A percentile compares a stretch with the other conserved stretches of the same genome.
Conservation (phyloP, 2,113 vertebrate species). For the Paracanthobrama guichenoti region DNA sequence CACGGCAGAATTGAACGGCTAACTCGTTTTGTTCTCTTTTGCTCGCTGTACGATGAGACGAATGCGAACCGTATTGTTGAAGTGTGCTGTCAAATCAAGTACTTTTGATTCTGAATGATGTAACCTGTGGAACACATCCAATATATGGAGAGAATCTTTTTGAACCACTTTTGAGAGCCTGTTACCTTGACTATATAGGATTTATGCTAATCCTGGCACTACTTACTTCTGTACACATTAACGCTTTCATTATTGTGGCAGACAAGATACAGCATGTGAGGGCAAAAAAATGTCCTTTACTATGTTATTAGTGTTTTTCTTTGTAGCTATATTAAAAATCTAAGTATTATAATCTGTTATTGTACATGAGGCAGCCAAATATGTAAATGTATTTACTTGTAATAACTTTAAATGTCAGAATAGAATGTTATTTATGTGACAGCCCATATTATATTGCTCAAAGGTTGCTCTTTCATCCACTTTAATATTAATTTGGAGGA, state of each 20-base stretch:
- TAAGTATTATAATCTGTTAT: no score
- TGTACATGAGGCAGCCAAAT: neutral
- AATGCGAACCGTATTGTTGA: slow-evolving; percentile 33
- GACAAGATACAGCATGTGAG: neutral
- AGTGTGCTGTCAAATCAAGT: slow-evolving; percentile 48
- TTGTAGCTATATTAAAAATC: neutral
- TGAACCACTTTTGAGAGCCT: neutral
- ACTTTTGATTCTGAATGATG: neutral
- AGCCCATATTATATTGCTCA: neutral
- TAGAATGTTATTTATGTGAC: neutral
- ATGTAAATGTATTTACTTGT: neutral
- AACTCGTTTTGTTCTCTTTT: neutral
- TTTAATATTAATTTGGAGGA: no score
- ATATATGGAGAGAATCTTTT: slow-evolving; percentile 8
- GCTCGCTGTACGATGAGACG: neutral
- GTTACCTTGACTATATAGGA: neutral
- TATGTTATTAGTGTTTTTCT: neutral
- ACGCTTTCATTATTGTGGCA: neutral
- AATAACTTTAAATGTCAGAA: neutral
- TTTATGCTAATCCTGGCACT: neutral
- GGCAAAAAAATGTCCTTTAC: neutral
- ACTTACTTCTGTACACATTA: neutral
- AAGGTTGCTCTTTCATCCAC: neutral
- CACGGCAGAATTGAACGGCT: slow-evolving; percentile 30
- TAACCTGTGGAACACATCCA: slow-evolving; percentile 36